Conservation (phyloP, 2,888 invertebrate genomes). For the Leptura quadrifasciata region DNA sequence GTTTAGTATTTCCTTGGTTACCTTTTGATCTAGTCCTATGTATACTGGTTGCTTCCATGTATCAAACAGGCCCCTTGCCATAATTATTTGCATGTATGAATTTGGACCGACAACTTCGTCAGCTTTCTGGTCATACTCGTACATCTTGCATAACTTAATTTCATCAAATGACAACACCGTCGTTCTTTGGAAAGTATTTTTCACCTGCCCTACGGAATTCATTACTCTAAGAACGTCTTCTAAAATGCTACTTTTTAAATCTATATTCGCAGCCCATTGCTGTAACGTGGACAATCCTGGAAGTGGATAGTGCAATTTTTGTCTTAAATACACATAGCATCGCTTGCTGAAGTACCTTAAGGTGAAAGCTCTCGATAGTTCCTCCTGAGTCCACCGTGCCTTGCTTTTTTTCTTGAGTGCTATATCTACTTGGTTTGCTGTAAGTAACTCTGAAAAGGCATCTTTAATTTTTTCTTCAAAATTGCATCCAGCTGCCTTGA, state of each 20-base stretch:
- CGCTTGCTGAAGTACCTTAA: conserved; percentile 50
- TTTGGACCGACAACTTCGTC: not conserved
- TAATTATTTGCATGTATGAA: conserved; percentile 15
- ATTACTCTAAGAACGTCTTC: conserved; percentile 51
- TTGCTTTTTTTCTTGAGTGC: not conserved
- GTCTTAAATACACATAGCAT: conserved; percentile 46
- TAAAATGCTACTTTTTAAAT: conserved; percentile 47
- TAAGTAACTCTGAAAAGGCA: not conserved
- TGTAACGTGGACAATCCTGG: conserved; percentile 55
- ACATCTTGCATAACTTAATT: conserved; percentile 49
- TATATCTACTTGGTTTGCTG: conserved; percentile 12
- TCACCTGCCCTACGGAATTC: conserved; percentile 44
- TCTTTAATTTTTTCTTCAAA: not conserved
- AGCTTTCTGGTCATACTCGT: conserved; percentile 36
- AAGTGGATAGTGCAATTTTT: conserved; percentile 53
- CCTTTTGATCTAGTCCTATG: conserved; percentile 62
- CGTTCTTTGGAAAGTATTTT: not conserved
- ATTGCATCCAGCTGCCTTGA: not conserved
- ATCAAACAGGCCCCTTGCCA: conserved; percentile 50
- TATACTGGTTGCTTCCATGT: conserved; percentile 59
- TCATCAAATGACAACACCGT: conserved; percentile 54
- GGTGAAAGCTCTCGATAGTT: conserved; percentile 14
- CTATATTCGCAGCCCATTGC: conserved; percentile 56
- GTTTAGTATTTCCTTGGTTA: conserved; percentile 58
- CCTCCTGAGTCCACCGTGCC: conserved; percentile 45